Base-by-base conservation (phyloP, 1,140 invertebrate genomes). In the Caenorhabditis latens region DNA sequence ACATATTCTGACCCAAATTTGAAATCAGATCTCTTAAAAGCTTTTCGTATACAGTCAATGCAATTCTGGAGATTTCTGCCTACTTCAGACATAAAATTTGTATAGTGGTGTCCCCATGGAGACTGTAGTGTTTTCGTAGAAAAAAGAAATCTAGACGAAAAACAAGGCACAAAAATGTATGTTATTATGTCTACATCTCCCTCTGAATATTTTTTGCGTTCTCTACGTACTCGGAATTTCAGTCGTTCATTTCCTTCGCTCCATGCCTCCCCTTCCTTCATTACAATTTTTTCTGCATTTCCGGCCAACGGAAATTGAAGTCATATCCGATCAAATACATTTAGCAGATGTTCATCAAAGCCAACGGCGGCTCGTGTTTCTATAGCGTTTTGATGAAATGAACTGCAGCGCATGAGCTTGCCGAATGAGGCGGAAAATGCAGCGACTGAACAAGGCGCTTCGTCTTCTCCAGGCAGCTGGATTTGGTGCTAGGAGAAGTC, bases 221-320 rank as follows among this genome's bases (percentile, higher is more conserved):
- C 46, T 71, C 40, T 9, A n/a, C 14, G 24, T 71, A 16, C 42
- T 71, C 40, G 11, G 14, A 46, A 63, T 11, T 19, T 7, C 61
- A 9, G 11, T 43, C 24, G 11, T 63, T 32, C 24, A 63, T 63
- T 32, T n/a, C 24, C 40, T 21, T 8, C 42, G 8, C 58, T 11
- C 3, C n/a, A 8, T 61, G 4, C 21, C 58, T 61, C 19, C n/a
- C 24, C 19, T 63, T 63, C n/a, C 7, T 63, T 21, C 16, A 40
- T 43, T n/a, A 14, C 13, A 16, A 46, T n/a, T 32, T 71, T 79
- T 50, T 79, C n/a, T 13, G n/a, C 46, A 71, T 43, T 79, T 79
- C 21, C 46, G 50, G 71, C 46, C 46, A 9, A 71, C 65, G 65
- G 42, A 71, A 79, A 50, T 53, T 50, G 46, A 79, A 79, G 71